phyloP scores from a whole-genome alignment of 2,797 vertebrate genomes.

The Ceryle rudis region DNA sequence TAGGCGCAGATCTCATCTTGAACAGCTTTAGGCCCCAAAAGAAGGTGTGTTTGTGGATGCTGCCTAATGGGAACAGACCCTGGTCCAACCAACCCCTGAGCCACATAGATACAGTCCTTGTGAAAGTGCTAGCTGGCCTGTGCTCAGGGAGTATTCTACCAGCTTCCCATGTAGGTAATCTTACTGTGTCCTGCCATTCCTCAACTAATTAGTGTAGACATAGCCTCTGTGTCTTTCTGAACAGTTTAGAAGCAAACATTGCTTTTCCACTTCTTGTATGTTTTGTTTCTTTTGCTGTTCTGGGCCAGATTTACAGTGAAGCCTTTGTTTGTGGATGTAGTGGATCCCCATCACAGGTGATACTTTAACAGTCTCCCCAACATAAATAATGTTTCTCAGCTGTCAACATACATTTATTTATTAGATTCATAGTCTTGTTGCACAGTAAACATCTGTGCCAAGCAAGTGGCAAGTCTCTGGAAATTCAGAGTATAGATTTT shows the following conservation, averaged over 20 bases:
- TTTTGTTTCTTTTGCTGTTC: neutral
- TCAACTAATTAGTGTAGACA: neutral
- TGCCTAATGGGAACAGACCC: neutral
- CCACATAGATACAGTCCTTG: rapidly evolving
- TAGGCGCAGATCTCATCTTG: neutral
- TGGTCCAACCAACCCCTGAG: neutral
- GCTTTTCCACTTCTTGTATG: neutral
- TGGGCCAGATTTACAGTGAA: neutral
- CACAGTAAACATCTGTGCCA: neutral
- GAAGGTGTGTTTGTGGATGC: neutral
- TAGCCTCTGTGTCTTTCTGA: neutral
- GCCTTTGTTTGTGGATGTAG: neutral
- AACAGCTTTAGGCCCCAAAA: neutral
- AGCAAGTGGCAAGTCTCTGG: neutral
- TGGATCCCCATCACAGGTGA: neutral
- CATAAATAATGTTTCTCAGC: neutral
- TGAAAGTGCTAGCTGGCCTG: neutral
- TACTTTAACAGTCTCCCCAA: neutral
- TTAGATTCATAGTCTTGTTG: neutral
- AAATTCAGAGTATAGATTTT: neutral
- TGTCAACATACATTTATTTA: neutral
- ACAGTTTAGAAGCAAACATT: neutral
- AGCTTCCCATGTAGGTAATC: neutral
- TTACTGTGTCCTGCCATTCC: neutral
- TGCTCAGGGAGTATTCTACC: neutral